A percentile compares a stretch with the other conserved stretches of the same genome.
Evolutionary conservation across 2,888 invertebrate genomes (phyloP).

Genomic region (Cephus pygmeus): DNA sequence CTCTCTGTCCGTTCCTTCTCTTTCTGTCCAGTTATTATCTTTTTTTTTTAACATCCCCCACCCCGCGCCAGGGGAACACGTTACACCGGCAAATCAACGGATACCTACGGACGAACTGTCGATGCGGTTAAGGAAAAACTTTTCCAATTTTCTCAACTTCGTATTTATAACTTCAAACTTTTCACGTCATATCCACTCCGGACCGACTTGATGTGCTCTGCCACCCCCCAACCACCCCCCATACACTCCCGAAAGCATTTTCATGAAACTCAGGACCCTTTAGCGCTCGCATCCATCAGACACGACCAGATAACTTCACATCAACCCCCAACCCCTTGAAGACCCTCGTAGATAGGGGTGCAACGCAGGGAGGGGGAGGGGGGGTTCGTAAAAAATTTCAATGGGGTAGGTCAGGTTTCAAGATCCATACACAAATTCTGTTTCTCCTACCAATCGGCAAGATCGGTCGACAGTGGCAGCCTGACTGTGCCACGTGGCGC

Average conservation of each 20-base stretch:
- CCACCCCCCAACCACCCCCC: conserved; percentile 20
- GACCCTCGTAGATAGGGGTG: neutral
- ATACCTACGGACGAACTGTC: neutral
- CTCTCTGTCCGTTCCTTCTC: neutral
- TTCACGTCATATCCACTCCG: conserved; percentile 17
- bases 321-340: neutral
- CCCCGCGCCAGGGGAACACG: conserved; percentile 6
- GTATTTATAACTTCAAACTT: conserved; percentile 50
- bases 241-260: conserved; percentile 5
- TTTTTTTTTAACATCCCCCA: neutral
- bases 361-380: neutral
- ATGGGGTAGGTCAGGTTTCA: neutral
- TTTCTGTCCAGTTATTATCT: neutral
- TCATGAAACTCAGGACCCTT: neutral
- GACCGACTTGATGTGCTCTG: conserved; percentile 20
- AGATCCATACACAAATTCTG: neutral
- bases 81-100: neutral
- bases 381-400: neutral
- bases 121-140: conserved; percentile 37
- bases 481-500: neutral
- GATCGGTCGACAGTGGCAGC: neutral
- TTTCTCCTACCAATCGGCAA: neutral
- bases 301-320: neutral
- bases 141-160: conserved; percentile 53
- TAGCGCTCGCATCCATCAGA: too few species aligned